Evolutionary conservation across 2,797 vertebrate species (phyloP).

Genomic region (Enteromius paludinosus): DNA sequence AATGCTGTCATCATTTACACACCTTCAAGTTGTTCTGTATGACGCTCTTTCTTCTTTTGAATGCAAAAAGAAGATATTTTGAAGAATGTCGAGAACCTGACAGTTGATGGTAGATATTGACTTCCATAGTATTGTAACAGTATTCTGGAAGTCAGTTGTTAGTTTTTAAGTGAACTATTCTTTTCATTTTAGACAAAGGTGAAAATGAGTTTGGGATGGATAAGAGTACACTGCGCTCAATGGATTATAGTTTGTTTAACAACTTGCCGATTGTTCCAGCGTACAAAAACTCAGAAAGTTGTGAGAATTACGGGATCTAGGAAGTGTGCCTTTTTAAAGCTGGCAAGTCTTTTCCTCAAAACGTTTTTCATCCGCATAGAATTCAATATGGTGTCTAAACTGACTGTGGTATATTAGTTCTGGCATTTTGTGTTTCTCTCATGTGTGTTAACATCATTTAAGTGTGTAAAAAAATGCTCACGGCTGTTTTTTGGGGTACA

Average conservation of each 20-base stretch:
- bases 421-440: not conserved
- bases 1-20: not conserved
- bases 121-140: not conserved
- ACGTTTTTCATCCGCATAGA: not conserved
- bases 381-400: not conserved
- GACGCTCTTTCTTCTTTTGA: not conserved
- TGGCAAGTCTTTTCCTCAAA: not conserved
- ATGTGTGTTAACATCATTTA: not conserved
- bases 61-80: not conserved
- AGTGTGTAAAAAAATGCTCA: not conserved
- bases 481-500: not conserved
- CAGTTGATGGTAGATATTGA: not conserved
- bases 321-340: not conserved
- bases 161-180: not conserved
- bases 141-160: not conserved
- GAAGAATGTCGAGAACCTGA: not conserved
- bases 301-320: not conserved
- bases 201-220: not conserved
- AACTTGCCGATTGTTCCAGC: not conserved
- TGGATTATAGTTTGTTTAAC: not conserved
- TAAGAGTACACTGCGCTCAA: not conserved
- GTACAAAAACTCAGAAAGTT: not conserved
- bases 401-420: not conserved
- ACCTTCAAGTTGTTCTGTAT: not conserved
- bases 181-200: not conserved